These are phyloP conservation scores for Clinocottus analis DNA, from an alignment of 2,113 vertebrate genomes.

Conservation along the genomic window DNA sequence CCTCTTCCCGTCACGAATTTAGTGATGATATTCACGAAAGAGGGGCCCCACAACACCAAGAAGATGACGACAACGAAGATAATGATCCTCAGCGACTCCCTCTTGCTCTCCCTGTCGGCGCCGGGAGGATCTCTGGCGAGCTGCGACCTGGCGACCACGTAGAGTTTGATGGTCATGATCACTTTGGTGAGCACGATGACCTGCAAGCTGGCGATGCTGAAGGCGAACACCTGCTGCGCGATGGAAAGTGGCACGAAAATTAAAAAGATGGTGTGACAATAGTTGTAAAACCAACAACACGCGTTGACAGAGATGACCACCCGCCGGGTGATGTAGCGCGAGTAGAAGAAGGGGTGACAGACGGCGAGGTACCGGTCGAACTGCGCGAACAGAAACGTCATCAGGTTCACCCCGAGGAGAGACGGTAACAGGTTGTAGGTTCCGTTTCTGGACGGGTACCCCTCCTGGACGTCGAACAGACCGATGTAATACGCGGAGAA, in stretches of 20 bases:
- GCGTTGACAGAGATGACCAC: conserved; percentile 64
- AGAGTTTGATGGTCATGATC: conserved; percentile 80
- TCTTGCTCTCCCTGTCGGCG: conserved; percentile 72
- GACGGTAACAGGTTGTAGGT: conserved; percentile 66
- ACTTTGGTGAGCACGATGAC: conserved; percentile 73
- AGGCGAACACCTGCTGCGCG: conserved; percentile 54
- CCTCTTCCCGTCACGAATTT: conserved; percentile 45
- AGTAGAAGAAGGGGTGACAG: conserved; percentile 73
- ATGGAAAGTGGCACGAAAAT: conserved; percentile 32
- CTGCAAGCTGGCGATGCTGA: conserved; percentile 59
- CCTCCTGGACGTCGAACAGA: conserved; percentile 79
- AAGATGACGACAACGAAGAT: conserved; percentile 79
- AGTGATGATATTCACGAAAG: conserved; percentile 77
- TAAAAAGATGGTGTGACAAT: no score
- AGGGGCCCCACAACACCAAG: conserved; percentile 76
- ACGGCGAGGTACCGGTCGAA: conserved; percentile 78
- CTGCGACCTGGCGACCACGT: conserved; percentile 74
- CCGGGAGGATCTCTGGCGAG: conserved; percentile 69
- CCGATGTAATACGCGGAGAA: conserved; percentile 66
- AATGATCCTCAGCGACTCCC: conserved; percentile 75
- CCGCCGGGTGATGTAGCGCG: conserved; percentile 55
- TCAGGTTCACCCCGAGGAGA: conserved; percentile 76
- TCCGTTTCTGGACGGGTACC: conserved; percentile 73
- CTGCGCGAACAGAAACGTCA: conserved; percentile 79
- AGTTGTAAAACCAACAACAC: conserved; percentile 35